Evolutionary conservation across 2,797 vertebrate species (phyloP), one percentile per base, ranked within the genome.

Genomic region (Staurois parvus): DNA sequence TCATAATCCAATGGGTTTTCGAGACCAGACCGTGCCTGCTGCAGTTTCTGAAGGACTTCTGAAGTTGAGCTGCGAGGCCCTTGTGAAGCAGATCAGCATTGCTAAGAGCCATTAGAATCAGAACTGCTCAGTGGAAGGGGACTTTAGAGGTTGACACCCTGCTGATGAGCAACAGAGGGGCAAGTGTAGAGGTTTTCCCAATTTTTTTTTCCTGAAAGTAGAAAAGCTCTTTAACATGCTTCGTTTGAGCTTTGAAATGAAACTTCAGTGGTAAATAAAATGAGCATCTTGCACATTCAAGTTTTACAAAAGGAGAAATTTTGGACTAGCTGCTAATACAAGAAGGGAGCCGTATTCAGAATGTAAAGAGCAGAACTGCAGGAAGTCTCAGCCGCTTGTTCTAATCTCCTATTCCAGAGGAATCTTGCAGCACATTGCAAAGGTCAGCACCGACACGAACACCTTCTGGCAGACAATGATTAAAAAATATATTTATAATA

Each of bases 401-500:
- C 66, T 72, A 80, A 56, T 56, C 78, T 52, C 66, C n/a, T 40
- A 69, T 80, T 52, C 78, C 78, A 72, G 78, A 30, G 42, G 34
- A 66, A 66, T 26, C 52, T 29, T 70, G 67, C 29, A 19, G 42
- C 78, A 70, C 67, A 8, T 56, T 26, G 29, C 42, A 52, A 52
- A 37, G 21, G 45, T 72, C 68, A 21, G 28, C 19, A 56, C 79
- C 29, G 66, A 52, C 17, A 24, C 19, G 37, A 11, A 45, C 37
- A 79, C 62, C 42, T 72, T 59, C 67, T 81, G 68, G 45, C 68
- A 26, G 48, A 40, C 70, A 72, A 59, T 52, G 66, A 69, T 48
- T 79, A 79, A 81, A 37, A 80, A 81, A 72, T 48, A 52, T 52
- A 59, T 72, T 81, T 72, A 72, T 52, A 72, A 37, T 37, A 37